Base-by-base conservation (phyloP, 1,140 invertebrate species). In the Hyphantria cunea region DNA sequence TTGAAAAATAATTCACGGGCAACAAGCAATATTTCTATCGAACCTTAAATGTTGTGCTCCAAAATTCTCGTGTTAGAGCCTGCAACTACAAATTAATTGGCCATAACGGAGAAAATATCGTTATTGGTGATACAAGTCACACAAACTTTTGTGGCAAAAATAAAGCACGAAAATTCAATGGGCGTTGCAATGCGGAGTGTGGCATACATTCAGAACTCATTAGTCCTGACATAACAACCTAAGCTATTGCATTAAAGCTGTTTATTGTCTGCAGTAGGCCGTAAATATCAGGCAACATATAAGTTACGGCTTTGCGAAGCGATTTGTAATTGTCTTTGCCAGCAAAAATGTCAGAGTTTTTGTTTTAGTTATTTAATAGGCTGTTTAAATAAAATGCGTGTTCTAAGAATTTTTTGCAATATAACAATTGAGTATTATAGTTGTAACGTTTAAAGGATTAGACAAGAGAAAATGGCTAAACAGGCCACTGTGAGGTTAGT, bases 51-150 rank as follows among this genome's bases (percentile, higher is more conserved):
- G n/a, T n/a, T n/a, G n/a, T n/a, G n/a, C n/a, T n/a, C n/a, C n/a
- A 67, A 45, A 42, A 45, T 49, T 3, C 31, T 12, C 33, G 34
- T 54, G 54, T 70, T 58, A 62, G 37, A 41, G 63, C 59, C 69
- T 65, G 55, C 73, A 72, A 69, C 70, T 67, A 76, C 74, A 73
- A 78, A 80, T 78, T 76, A 78, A 80, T 80, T 68, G 78, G 64
- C 78, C 64, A 78, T 80, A 80, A 78, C 73, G 51, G 62, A 68
- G 53, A 60, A 80, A 78, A 74, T 78, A 78, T 76, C 54, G 73
- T 65, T 64, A 70, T 71, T 63, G 54, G 65, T 54, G 48, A 67
- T 41, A 61, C 33, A 34, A 34, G 7, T 6, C 17, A 47, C 25
- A 50, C 34, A n/a, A 37, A 13, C 54, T 56, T 37, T 37, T 3